phyloP scores from a whole-genome alignment of 2,797 vertebrate species.

The Dicrostonyx torquatus region DNA sequence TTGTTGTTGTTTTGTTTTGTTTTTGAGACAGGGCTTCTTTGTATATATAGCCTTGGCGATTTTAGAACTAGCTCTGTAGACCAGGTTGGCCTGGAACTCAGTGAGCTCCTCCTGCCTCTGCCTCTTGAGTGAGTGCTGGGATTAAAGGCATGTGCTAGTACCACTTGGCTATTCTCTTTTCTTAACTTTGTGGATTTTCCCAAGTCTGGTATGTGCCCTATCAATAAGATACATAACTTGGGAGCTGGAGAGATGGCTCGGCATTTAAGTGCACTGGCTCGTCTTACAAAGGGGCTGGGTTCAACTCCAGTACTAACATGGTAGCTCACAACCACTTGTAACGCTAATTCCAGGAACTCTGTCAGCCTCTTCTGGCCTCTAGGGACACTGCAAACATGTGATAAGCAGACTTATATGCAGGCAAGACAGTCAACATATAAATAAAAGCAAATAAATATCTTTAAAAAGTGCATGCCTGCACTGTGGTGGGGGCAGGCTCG shows the following conservation, averaged over 20 bases:
- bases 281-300: background rate
- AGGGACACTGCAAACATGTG: background rate
- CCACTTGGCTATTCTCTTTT: background rate
- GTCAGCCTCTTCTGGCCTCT: background rate
- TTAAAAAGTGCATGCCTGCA: background rate
- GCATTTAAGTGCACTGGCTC: background rate
- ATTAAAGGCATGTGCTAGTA: background rate
- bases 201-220: background rate
- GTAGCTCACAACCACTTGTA: background rate
- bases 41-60: background rate
- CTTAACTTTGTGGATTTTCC: constrained; percentile 1
- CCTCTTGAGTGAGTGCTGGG: background rate
- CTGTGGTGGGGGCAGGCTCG: constrained; percentile 26
- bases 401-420: background rate
- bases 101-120: background rate
- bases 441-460: background rate
- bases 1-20: background rate
- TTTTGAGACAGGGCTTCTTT: background rate
- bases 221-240: constrained; percentile 27
- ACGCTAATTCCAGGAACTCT: background rate
- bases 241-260: background rate
- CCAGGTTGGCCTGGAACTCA: background rate
- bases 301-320: background rate
- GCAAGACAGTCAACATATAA: background rate
- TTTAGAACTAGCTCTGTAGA: background rate